These are phyloP conservation scores for Gryllus bimaculatus DNA, from an alignment of 1,140 invertebrate species.

Conservation along the genomic window DNA sequence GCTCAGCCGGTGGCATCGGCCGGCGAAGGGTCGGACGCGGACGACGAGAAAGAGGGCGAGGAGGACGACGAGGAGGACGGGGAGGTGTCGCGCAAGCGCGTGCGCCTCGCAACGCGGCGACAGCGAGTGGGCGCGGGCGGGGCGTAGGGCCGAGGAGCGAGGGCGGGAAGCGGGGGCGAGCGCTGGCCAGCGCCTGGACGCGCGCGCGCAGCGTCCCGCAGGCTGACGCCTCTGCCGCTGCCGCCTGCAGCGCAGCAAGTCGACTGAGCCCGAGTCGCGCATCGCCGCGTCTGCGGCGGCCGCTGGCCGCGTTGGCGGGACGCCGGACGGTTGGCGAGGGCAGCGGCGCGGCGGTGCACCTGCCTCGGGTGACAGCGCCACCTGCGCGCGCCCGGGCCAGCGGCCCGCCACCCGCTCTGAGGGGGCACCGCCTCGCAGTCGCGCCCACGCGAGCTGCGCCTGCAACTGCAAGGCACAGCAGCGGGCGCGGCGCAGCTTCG, in stretches of 20 bases:
- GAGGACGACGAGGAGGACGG: neutral
- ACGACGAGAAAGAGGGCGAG: neutral
- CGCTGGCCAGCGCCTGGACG: conserved; percentile 14
- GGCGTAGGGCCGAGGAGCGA: too few species aligned
- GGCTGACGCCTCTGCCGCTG: conserved; percentile 18
- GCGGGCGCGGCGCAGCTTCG: too few species aligned
- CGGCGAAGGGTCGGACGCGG: neutral
- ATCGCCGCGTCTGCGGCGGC: neutral
- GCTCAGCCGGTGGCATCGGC: too few species aligned
- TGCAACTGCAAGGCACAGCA: neutral
- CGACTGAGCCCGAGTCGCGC: conserved; percentile 21
- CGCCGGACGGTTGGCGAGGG: too few species aligned
- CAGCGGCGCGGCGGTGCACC: neutral
- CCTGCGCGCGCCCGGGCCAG: neutral
- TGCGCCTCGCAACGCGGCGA: neutral
- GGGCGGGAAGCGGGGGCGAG: neutral
- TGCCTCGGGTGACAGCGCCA: neutral
- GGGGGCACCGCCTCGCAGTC: neutral
- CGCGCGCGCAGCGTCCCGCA: conserved; percentile 21
- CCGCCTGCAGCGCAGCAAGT: conserved; percentile 14
- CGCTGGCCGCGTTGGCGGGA: too few species aligned
- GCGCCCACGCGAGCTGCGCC: too few species aligned
- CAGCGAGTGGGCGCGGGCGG: neutral
- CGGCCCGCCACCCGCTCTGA: neutral
- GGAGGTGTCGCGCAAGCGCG: conserved; percentile 6